Evolutionary conservation across 2,797 vertebrate species (phyloP).

Genomic region (Loriculus beryllinus): DNA sequence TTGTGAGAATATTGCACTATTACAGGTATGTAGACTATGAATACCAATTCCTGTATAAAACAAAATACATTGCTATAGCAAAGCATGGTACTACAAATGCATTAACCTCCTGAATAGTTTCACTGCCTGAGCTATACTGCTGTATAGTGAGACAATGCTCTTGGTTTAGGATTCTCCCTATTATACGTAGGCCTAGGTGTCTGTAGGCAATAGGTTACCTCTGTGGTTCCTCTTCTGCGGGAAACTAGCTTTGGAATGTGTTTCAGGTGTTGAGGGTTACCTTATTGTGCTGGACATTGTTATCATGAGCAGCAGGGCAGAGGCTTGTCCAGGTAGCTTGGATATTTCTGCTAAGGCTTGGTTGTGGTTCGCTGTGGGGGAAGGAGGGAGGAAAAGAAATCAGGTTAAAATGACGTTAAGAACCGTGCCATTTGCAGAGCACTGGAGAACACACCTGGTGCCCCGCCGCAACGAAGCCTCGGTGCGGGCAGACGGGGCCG

Average conservation of each 20-base stretch:
- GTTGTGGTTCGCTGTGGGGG: not conserved
- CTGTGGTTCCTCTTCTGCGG: not conserved
- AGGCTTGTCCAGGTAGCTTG: not conserved
- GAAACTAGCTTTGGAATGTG: not conserved
- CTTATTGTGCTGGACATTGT: rapidly evolving
- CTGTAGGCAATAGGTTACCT: too few relatives aligned
- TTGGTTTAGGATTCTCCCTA: not conserved
- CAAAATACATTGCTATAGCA: not conserved
- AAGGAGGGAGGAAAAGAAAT: not conserved
- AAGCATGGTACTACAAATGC: not conserved
- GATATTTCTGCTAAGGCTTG: not conserved
- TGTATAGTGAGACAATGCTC: rapidly evolving
- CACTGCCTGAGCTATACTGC: not conserved
- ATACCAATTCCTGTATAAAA: rapidly evolving
- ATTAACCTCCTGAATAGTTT: not conserved
- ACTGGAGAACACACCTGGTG: rapidly evolving
- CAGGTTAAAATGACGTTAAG: too few relatives aligned
- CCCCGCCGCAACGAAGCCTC: not conserved
- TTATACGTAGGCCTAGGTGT: not conserved
- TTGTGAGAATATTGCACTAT: not conserved
- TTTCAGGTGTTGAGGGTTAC: too few relatives aligned
- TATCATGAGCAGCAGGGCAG: too few relatives aligned
- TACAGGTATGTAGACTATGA: not conserved
- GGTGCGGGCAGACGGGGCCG: too few relatives aligned
- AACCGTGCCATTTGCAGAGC: rapidly evolving